These are phyloP conservation scores for Harpalus rubripes DNA, from an alignment of 2,888 invertebrate species.

Conservation along the genomic window DNA sequence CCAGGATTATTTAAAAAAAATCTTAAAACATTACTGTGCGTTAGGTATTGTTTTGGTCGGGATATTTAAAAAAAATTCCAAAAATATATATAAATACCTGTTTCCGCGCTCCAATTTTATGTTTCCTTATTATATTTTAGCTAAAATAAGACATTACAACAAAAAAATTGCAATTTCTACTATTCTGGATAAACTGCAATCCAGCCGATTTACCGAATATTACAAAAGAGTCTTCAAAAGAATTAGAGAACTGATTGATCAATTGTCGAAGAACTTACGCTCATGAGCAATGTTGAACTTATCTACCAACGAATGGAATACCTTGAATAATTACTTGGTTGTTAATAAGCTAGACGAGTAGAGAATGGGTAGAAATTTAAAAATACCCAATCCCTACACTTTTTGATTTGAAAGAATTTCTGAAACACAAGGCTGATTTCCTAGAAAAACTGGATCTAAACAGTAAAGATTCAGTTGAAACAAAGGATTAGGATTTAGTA, in stretches of 20 bases:
- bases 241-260: conserved; percentile 66
- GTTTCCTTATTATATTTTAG: too few species aligned
- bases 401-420: conserved; percentile 60
- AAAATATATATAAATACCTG: too few species aligned
- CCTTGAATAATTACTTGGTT: conserved; percentile 67
- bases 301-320: conserved; percentile 68
- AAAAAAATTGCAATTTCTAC: too few species aligned
- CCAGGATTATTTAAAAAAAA: too few species aligned
- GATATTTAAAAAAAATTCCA: too few species aligned
- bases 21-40: too few species aligned
- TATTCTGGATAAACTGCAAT: too few species aligned
- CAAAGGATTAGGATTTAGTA: conserved; percentile 15
- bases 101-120: too few species aligned
- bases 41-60: too few species aligned
- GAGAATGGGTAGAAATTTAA: conserved; percentile 64
- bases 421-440: conserved; percentile 34
- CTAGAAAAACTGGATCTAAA: conserved; percentile 18
- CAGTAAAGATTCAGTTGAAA: not conserved
- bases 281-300: conserved; percentile 67
- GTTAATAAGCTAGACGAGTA: conserved; percentile 64
- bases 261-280: conserved; percentile 68
- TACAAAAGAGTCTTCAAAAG: conserved; percentile 47
- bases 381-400: conserved; percentile 55
- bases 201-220: too few species aligned
- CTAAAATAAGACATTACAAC: too few species aligned